These are phyloP conservation scores for Urosaurus nigricauda DNA, from an alignment of 2,797 vertebrate genomes.

Conservation along the genomic window DNA sequence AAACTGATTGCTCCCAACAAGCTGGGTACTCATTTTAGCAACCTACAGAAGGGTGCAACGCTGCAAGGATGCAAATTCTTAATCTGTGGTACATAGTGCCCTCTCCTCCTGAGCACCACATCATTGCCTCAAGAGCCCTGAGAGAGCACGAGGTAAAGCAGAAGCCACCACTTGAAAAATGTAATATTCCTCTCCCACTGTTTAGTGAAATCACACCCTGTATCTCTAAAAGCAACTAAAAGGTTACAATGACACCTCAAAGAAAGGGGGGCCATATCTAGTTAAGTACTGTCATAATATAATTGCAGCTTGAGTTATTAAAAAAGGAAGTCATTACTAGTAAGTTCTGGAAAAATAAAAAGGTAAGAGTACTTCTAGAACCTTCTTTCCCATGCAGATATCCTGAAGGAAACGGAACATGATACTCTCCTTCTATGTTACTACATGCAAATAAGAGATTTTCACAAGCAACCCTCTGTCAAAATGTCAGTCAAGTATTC, in stretches of 20 bases:
- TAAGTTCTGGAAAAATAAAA: background rate
- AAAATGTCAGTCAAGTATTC: background rate
- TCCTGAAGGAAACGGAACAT: constrained; percentile 10
- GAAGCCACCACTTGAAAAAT: background rate
- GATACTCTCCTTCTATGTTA: background rate
- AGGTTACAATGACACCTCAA: background rate
- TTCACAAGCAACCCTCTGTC: background rate
- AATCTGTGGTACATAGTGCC: background rate
- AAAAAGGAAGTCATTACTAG: background rate
- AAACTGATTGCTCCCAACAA: too few relatives aligned
- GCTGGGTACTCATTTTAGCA: too few relatives aligned
- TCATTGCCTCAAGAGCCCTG: background rate
- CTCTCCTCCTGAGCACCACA: background rate
- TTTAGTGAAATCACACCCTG: background rate
- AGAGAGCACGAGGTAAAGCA: background rate
- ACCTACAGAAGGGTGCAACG: too few relatives aligned
- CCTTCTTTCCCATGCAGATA: constrained; percentile 28
- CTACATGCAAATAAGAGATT: constrained; percentile 7
- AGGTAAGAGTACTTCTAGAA: constrained; percentile 26
- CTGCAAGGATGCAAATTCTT: background rate
- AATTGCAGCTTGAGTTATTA: background rate
- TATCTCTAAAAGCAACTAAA: background rate
- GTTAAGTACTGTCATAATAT: background rate
- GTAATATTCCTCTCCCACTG: background rate
- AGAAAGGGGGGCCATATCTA: background rate